phyloP scores from a whole-genome alignment of 2,113 vertebrate genomes.

The Gallinago undulata region DNA sequence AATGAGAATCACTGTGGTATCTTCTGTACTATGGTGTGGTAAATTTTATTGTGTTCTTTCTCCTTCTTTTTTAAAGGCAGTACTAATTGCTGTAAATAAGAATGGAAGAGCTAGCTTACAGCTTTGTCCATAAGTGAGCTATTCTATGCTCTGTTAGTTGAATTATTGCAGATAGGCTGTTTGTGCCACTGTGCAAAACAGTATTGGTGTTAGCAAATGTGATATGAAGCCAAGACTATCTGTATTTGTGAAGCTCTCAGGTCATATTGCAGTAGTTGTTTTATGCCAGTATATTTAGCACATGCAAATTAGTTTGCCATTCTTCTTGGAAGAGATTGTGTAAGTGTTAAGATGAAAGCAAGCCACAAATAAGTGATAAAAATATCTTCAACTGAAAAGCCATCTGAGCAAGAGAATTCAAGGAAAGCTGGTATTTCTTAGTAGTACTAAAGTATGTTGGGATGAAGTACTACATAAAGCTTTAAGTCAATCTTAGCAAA shows the following conservation, averaged over 20 bases:
- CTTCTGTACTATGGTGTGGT: background rate
- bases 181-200: background rate
- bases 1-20: background rate
- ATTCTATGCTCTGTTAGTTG: background rate
- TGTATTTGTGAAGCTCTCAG: background rate
- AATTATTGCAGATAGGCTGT: background rate
- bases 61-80: background rate
- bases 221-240: background rate
- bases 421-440: background rate
- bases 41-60: background rate
- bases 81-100: background rate
- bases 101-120: background rate
- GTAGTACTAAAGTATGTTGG: background rate
- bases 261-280: background rate
- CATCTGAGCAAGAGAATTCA: background rate
- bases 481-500: background rate
- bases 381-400: background rate
- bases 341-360: background rate
- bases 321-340: conserved; percentile 4
- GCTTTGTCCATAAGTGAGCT: background rate
- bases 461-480: background rate
- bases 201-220: background rate
- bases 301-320: background rate
- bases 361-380: background rate
- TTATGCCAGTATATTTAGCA: background rate